Base-by-base conservation (phyloP, 2,888 invertebrate species). In the Elmis aenea region DNA sequence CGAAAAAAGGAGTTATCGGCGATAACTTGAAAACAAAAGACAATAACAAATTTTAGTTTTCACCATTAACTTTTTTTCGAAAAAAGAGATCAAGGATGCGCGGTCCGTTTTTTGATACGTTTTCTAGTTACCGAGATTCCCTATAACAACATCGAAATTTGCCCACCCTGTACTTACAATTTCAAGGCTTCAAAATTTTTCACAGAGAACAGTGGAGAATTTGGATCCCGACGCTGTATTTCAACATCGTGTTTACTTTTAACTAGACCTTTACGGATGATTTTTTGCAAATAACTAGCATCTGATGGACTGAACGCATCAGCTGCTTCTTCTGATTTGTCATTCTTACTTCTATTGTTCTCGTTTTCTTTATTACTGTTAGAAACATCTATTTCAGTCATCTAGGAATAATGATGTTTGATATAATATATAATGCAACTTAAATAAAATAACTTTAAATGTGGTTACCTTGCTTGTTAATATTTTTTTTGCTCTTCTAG, bases 201-300 rank as follows among this genome's bases (percentile, higher is more conserved):
- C 0, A 94, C 87, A 9, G 95, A 96, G 69, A 90, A 91, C 18
- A 99, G 71, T 0, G 97, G 97, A 2, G 94, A 94, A 48, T 83
- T 85, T 0, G 95, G 95, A 70, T 96, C 90, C 62, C 85, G 86
- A 44, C 93, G 77, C 62, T 92, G 87, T 26, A 96, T 74, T 69
- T 96, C 94, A 44, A 95, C 77, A 51, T 93, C 88, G 57, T 83
- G 76, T 57, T 87, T 91, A 1, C 83, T 84, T 57, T 89, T 85
- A 0, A 94, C 85, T 46, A 96, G 74, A 23, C 91, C 90, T 59
- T 86, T 90, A 14, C 93, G 77, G 37, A 95, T 84, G 33, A 94
- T 84, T 73, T 96, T 96, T 67, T 88, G 84, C 25, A 96, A 67
- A 1, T 93, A 72, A 10, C 94, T 93, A 8, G 83, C 77, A 59